phyloP scores from a whole-genome alignment of 37 sponge, comb jelly and placozoan species.

The Ianthella basta region DNA sequence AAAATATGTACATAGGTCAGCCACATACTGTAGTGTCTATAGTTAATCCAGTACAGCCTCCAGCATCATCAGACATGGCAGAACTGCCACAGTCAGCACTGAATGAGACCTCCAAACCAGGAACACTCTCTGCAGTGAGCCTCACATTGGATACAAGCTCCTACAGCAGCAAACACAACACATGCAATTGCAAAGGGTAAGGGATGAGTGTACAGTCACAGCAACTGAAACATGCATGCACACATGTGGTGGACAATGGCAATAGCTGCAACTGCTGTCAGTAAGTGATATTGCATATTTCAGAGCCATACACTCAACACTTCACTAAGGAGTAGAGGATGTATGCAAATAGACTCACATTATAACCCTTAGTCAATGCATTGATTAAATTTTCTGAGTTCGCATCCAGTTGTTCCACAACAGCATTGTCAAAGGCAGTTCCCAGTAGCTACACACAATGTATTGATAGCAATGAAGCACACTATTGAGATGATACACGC shows the following conservation, averaged over 20 bases:
- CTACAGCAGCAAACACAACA: background rate
- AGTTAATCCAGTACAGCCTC: background rate
- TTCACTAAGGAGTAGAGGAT: too few relatives aligned
- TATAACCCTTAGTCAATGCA: background rate
- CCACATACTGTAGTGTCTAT: background rate
- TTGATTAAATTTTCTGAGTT: background rate
- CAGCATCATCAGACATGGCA: background rate
- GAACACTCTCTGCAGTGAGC: constrained; percentile 1
- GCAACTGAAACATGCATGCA: too few relatives aligned
- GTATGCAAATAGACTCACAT: background rate
- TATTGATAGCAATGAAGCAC: background rate
- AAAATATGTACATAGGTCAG: too few relatives aligned
- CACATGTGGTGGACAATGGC: too few relatives aligned
- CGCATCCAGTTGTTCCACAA: background rate
- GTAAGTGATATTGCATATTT: too few relatives aligned
- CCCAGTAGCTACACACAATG: background rate
- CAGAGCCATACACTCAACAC: too few relatives aligned
- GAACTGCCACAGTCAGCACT: background rate
- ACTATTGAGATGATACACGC: too few relatives aligned
- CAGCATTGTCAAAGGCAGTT: constrained; percentile 27
- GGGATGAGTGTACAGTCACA: too few relatives aligned
- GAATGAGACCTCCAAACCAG: constrained; percentile 10
- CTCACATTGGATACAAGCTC: constrained; percentile 15
- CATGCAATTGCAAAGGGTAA: too few relatives aligned
- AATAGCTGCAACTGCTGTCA: too few relatives aligned